Evolutionary conservation across 2,797 vertebrate genomes (phyloP), one percentile per base, ranked within the genome.

Genomic region (Enteromius anoplus): DNA sequence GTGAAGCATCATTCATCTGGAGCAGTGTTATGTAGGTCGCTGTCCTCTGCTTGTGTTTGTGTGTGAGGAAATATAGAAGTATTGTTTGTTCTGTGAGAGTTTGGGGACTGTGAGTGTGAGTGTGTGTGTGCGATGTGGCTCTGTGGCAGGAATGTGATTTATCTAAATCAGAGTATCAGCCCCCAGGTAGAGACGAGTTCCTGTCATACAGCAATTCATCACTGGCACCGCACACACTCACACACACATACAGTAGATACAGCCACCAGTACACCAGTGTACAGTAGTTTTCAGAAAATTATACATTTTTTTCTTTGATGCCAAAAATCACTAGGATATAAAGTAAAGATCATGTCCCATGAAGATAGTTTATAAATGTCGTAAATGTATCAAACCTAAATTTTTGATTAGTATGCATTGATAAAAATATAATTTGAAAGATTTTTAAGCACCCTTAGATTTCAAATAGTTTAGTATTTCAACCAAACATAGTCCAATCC

Each of bases 181-280:
- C 86, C 88, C 84, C 87, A 84, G 90, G 87, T 69, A 83, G 86
- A 91, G 89, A 91, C 86, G 70, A 86, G 84, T 79, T 60, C 29
- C 82, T 89, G 90, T 90, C 91, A 91, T 86, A 47, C 83, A 69
- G 89, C 84, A 89, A 92, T 92, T 91, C 89, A 93, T 93, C 90
- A 90, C 87, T 45, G 72, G 86, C 89, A 78, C 86, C 21, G 65
- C 60, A 75, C 78, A 72, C 77, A 78, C 75, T 80, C 65, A 68
- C 14, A 26, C 29, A 15, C 72, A 45, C 42, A 45, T 47, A 73
- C 47, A 42, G 45, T 6, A 42, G 6, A 26, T 7, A 37, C 32
- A 72, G 15, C 8, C 14, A 23, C 40, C n/a, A 17, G 17, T 19
- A 47, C 69, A 45, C 29, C 60, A 62, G 58, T 29, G 23, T 62